phyloP scores from a whole-genome alignment of 2,113 vertebrate species.

The Centropristis striata region DNA sequence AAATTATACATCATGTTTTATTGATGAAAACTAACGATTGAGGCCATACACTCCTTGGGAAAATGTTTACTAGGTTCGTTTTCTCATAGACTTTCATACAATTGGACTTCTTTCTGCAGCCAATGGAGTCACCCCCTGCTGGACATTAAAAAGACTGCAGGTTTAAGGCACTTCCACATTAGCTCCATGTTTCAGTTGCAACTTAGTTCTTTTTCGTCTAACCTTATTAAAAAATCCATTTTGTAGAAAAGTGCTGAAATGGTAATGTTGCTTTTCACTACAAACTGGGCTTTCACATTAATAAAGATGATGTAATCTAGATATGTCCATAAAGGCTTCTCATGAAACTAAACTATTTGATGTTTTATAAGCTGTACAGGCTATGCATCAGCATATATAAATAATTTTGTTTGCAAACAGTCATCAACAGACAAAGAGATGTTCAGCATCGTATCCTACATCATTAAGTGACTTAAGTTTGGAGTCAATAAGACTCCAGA shows the following conservation, averaged over 20 bases:
- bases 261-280: not conserved
- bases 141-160: too few relatives aligned
- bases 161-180: too few relatives aligned
- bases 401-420: not conserved
- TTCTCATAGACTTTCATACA: too few relatives aligned
- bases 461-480: not conserved
- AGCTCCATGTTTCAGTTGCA: too few relatives aligned
- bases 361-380: not conserved
- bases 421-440: not conserved
- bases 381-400: not conserved
- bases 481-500: not conserved
- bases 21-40: too few relatives aligned
- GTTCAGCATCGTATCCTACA: not conserved
- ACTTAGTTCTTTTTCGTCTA: not conserved
- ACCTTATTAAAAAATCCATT: not conserved
- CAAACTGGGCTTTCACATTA: not conserved
- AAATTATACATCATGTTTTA: too few relatives aligned
- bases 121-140: too few relatives aligned
- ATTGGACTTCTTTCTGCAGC: too few relatives aligned
- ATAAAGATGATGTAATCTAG: not conserved
- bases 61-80: too few relatives aligned
- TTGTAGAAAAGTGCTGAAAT: not conserved
- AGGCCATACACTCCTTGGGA: too few relatives aligned
- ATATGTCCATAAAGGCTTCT: not conserved
- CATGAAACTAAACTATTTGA: not conserved